Conservation (phyloP, 1,140 invertebrate genomes). For the Caerostris extrusa region DNA sequence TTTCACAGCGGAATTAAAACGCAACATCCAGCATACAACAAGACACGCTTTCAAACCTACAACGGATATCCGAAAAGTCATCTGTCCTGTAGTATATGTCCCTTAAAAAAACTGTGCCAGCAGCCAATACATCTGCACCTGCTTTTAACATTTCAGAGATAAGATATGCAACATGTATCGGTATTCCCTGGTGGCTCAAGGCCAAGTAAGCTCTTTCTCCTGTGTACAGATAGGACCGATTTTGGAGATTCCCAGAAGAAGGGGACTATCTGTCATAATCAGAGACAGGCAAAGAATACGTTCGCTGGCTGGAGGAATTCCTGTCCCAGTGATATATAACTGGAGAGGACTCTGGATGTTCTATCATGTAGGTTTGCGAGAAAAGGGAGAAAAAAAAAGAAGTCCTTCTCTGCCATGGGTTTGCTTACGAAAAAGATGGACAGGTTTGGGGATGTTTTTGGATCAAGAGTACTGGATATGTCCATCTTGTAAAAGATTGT, state of each 20-base stretch:
- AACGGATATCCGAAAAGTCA: slow-evolving; percentile 56
- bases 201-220: background rate
- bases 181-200: slow-evolving; percentile 42
- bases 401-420: background rate
- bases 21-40: background rate
- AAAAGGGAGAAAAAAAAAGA: background rate
- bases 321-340: slow-evolving; percentile 20
- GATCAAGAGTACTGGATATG: too few species aligned
- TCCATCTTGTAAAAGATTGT: too few species aligned
- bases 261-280: slow-evolving; percentile 52
- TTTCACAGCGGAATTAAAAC: background rate
- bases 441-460: too few species aligned
- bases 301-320: background rate
- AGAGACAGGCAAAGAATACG: slow-evolving; percentile 7
- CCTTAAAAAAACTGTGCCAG: background rate
- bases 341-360: background rate
- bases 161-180: slow-evolving; percentile 62
- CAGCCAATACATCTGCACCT: background rate
- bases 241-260: background rate
- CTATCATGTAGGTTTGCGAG: background rate
- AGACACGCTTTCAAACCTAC: background rate
- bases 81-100: background rate
- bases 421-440: background rate
- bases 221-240: slow-evolving; percentile 5
- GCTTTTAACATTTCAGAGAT: slow-evolving; percentile 25